Conservation (phyloP, 2,888 invertebrate genomes). For the Cantharis nigra region DNA sequence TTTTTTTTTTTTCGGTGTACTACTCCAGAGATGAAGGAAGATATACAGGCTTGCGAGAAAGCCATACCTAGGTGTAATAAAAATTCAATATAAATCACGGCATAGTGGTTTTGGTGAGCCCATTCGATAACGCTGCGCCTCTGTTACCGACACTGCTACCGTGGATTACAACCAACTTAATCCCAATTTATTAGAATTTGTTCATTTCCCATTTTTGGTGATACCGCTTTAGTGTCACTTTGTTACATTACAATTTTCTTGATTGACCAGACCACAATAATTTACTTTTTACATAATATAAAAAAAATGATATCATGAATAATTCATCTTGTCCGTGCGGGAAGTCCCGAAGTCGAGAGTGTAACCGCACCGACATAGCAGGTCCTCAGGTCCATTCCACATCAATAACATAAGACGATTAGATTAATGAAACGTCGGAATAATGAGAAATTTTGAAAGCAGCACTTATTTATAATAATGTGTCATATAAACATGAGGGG, state of each 20-base stretch:
- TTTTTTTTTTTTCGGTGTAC: neutral
- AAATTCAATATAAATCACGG: conserved; percentile 47
- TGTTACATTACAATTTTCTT: conserved; percentile 31
- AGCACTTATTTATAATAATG: neutral
- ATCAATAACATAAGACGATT: neutral
- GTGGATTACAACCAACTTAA: conserved; percentile 53
- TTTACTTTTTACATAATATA: neutral
- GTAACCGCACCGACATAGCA: neutral
- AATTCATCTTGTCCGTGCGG: neutral
- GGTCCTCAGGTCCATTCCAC: neutral
- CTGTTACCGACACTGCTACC: conserved; percentile 49
- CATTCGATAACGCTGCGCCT: conserved; percentile 42
- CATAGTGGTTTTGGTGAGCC: conserved; percentile 35
- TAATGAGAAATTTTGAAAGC: neutral
- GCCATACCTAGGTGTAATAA: conserved; percentile 31
- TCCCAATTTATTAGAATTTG: conserved; percentile 53
- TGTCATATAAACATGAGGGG: neutral
- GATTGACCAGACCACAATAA: neutral
- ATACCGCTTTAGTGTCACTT: conserved; percentile 34
- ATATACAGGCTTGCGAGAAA: conserved; percentile 9
- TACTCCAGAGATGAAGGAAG: neutral
- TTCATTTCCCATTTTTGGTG: conserved; percentile 23
- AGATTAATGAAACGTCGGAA: neutral
- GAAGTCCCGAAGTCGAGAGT: neutral
- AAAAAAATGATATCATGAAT: too few relatives aligned